These are phyloP conservation scores for Caenorhabditis wallacei DNA, from an alignment of 2,888 invertebrate species.

Conservation along the genomic window DNA sequence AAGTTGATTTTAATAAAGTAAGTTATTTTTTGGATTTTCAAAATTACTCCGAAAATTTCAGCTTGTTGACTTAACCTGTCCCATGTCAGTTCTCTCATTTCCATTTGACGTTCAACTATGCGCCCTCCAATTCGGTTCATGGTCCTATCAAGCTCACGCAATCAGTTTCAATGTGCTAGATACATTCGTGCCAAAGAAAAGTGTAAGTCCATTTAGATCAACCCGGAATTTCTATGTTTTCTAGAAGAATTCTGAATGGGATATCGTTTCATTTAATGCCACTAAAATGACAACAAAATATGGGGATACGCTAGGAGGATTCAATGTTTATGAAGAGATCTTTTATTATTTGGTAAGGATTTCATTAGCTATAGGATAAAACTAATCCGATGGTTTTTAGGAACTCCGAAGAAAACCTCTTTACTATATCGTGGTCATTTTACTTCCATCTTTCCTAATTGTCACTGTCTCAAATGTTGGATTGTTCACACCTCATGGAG, in stretches of 20 bases:
- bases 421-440: constrained; percentile 76
- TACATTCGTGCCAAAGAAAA: constrained; percentile 68
- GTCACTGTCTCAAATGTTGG: constrained; percentile 75
- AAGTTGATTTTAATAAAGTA: constrained; percentile 76
- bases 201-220: constrained; percentile 26
- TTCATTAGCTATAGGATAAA: neutral
- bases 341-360: constrained; percentile 71
- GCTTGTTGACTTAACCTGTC: constrained; percentile 74
- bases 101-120: constrained; percentile 76
- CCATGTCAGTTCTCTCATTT: constrained; percentile 73
- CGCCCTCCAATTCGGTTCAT: constrained; percentile 75
- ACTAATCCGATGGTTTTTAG: constrained; percentile 28
- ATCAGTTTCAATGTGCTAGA: constrained; percentile 68
- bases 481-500: constrained; percentile 76
- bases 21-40: neutral
- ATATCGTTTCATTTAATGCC: constrained; percentile 73
- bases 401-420: constrained; percentile 74
- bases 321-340: constrained; percentile 76
- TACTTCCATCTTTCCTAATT: constrained; percentile 75
- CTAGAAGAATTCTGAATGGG: constrained; percentile 76
- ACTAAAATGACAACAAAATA: constrained; percentile 73
- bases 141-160: constrained; percentile 75
- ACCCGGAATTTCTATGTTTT: neutral
- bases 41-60: constrained; percentile 46
- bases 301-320: constrained; percentile 70